phyloP scores from a whole-genome alignment of 2,797 vertebrate genomes.

The Manis crassicaudata region DNA sequence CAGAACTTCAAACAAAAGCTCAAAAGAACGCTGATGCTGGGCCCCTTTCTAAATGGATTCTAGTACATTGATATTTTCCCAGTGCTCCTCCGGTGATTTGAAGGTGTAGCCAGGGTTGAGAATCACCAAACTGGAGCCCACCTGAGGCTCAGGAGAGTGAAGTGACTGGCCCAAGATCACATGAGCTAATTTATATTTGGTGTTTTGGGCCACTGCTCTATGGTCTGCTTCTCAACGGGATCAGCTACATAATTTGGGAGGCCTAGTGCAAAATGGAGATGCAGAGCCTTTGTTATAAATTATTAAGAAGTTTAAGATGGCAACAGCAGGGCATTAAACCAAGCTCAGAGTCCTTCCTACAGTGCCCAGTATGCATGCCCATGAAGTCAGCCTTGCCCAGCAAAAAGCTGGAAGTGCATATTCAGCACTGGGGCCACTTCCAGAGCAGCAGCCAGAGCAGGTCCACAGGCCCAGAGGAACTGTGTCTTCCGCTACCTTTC shows the following conservation, averaged over 20 bases:
- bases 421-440: background rate
- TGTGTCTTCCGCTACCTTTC: background rate
- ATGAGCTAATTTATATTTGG: background rate
- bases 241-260: background rate
- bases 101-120: background rate
- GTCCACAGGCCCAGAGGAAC: background rate
- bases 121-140: background rate
- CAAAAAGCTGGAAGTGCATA: background rate
- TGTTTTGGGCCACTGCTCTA: background rate
- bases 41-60: background rate
- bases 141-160: background rate
- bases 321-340: background rate
- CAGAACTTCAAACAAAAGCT: background rate
- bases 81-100: background rate
- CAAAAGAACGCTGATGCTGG: background rate
- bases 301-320: background rate
- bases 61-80: background rate
- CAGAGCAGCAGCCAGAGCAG: background rate
- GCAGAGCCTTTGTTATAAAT: background rate
- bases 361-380: rapidly evolving
- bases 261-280: background rate
- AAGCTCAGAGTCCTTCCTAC: background rate
- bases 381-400: background rate
- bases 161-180: background rate
- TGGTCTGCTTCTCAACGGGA: background rate